Base-by-base conservation (phyloP, 2,113 vertebrate species). In the Acanthochromis polyacanthus region DNA sequence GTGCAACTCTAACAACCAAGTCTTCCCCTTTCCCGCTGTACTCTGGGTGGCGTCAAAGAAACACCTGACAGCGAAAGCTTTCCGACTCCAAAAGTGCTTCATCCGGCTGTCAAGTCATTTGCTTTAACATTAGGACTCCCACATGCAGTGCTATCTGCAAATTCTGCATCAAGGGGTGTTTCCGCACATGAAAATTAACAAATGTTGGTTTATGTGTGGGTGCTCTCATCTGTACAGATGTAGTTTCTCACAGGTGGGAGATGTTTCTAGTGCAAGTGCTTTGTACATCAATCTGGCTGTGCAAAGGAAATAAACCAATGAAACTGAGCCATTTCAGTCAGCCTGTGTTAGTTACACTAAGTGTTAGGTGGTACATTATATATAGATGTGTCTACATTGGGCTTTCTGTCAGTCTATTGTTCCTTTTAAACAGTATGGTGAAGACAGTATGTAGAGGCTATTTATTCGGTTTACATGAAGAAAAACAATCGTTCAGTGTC, bases 1-100 rank as follows among this genome's bases (percentile, higher is more conserved):
- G 63, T 64, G 73, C 70, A 85, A 73, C 73, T 82, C 81, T 87
- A 91, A 92, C 87, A 90, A 86, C 84, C 75, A 66, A 61, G 53
- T 70, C 51, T 82, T 82, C 48, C 16, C 51, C 58, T 3, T 25
- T 25, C 25, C 75, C 45, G 20, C 36, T 48, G 50, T 9, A 19
- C 32, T 30, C 62, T 20, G 70, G 68, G 70, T 86, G 82, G 78
- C 80, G 76, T 70, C 5, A 23, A 70, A 55, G 48, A 75, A 83
- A 77, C 60, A 46, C 67, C 63, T 22, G 36, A 23, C 66, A 70
- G 63, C 50, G 25, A 52, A 80, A 50, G 19, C 68, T 84, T 46
- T 60, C 12, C 22, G 56, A 5, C 19, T 19, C 30, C 3, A 20
- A 20, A 67, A 48, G 51, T 6, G 38, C 36, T 72, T 60, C 25